phyloP scores from a whole-genome alignment of 2,113 vertebrate genomes.

The Cromileptes altivelis region DNA sequence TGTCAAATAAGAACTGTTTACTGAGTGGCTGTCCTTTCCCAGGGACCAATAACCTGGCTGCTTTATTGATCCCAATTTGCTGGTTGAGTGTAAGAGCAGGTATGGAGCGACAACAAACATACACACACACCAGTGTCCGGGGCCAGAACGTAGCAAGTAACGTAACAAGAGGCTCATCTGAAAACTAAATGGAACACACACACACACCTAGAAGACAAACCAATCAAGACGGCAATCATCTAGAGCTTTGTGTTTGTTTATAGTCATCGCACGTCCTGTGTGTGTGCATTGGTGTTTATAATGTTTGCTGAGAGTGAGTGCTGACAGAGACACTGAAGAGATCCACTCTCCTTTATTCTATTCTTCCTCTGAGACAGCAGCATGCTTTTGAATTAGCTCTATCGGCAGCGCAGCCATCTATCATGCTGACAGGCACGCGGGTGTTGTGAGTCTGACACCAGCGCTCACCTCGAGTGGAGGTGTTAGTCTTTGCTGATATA shows the following conservation, averaged over 20 bases:
- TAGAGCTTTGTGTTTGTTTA: conserved; percentile 40
- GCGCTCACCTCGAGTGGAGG: conserved; percentile 49
- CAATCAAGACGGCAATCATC: conserved; percentile 49
- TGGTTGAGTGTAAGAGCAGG: conserved; percentile 43
- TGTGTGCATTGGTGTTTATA: conserved; percentile 14
- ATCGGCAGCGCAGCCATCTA: conserved; percentile 66
- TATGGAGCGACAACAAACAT: conserved; percentile 37
- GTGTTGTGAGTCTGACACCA: conserved; percentile 51
- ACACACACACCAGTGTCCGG: conserved; percentile 7
- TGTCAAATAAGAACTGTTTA: conserved; percentile 61
- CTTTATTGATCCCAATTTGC: conserved; percentile 73
- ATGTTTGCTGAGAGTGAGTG: conserved; percentile 23
- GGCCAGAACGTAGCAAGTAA: conserved; percentile 18
- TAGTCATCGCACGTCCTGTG: not conserved
- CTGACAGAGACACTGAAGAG: conserved; percentile 30
- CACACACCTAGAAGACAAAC: conserved; percentile 26
- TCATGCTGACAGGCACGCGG: conserved; percentile 67
- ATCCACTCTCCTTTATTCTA: conserved; percentile 47
- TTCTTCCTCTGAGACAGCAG: conserved; percentile 58
- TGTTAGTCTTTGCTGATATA: conserved; percentile 61
- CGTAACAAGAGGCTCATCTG: conserved; percentile 42
- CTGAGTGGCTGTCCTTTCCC: conserved; percentile 47
- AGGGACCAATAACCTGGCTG: conserved; percentile 50
- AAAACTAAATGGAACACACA: conserved; percentile 38
- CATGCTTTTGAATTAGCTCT: conserved; percentile 69